These are phyloP conservation scores for Drosophila ustulata DNA, from an alignment of 2,888 invertebrate species.

Conservation along the genomic window DNA sequence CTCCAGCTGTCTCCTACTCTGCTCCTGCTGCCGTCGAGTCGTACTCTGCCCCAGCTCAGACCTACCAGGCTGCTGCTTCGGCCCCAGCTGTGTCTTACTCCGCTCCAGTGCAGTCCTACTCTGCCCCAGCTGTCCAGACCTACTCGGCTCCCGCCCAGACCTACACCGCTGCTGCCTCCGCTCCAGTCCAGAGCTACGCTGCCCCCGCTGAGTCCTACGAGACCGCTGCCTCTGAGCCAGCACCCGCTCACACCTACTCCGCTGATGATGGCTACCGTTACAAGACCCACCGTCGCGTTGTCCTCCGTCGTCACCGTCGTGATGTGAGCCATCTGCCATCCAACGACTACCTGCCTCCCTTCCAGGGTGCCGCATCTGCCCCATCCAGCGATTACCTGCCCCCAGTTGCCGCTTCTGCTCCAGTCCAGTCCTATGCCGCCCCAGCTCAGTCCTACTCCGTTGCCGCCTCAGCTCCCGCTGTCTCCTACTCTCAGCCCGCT, in stretches of 20 bases:
- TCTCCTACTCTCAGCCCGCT: constrained; percentile 50
- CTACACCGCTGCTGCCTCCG: constrained; percentile 48
- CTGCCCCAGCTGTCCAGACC: constrained; percentile 25
- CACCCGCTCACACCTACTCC: constrained; percentile 64
- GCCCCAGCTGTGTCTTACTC: constrained; percentile 50
- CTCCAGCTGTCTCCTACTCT: constrained; percentile 50
- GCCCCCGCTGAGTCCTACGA: constrained; percentile 58
- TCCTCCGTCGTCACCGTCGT: constrained; percentile 79
- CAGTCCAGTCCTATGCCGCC: constrained; percentile 45
- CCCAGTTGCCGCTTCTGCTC: constrained; percentile 59
- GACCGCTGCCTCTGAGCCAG: constrained; percentile 67
- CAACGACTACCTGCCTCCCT: constrained; percentile 80
- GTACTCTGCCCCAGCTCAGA: constrained; percentile 31
- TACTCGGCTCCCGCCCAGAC: constrained; percentile 32
- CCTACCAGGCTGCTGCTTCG: constrained; percentile 47
- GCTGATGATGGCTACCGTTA: constrained; percentile 81
- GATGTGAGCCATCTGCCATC: constrained; percentile 76
- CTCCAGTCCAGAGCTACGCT: constrained; percentile 29
- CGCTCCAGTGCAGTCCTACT: constrained; percentile 53
- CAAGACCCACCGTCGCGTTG: constrained; percentile 74
- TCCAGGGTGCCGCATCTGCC: constrained; percentile 65
- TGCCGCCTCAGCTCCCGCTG: constrained; percentile 50
- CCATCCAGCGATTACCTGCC: constrained; percentile 70
- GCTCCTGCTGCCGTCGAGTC: constrained; percentile 43
- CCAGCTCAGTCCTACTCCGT: constrained; percentile 49